Base-by-base conservation (phyloP, 2,113 vertebrate genomes). In the Tiliqua scincoides region DNA sequence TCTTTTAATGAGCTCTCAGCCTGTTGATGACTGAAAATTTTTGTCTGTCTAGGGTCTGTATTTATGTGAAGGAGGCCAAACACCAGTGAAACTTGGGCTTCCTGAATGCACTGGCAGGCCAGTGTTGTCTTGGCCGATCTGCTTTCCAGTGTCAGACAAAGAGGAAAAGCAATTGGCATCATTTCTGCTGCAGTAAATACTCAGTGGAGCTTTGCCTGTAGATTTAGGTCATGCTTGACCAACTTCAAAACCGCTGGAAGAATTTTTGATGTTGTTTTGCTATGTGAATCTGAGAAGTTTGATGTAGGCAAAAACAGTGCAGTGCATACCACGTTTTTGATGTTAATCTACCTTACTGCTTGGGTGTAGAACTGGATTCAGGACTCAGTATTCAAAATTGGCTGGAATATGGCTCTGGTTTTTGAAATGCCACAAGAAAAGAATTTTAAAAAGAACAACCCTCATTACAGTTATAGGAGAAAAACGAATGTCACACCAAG, bases 141-240 rank as follows among this genome's bases (percentile, higher is more conserved):
- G 76, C 76, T 67, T 74, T 57, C 82, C 43, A 84, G 40, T 65
- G 82, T 84, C 87, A 84, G 59, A 65, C 67, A 79, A 84, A 79
- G 82, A 74, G 43, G 23, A 25, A 73, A 72, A 79, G 75, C 76
- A 75, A 67, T 20, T 87, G 79, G 79, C 59, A 82, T 61, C 25
- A 11, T 25, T 82, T 81, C 61, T 65, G 61, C 57, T 57, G 70
- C 59, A 88, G 75, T 79, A 88, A 84, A 84, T 61, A 80, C 59
- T 74, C 59, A 11, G 75, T 74, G 43, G 59, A 74, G 68, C 70
- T 59, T 87, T 87, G 85, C 85, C 82, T 84, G 75, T 73, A 84
- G 77, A 79, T 88, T 84, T 88, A 84, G 82, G 76, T 88, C 61
- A 84, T 79, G 70, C 62, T 74, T 84, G 68, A 80, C 70, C 87